phyloP scores from a whole-genome alignment of 35 echinoderm and acorn worm species.

The Anneissia japonica region DNA sequence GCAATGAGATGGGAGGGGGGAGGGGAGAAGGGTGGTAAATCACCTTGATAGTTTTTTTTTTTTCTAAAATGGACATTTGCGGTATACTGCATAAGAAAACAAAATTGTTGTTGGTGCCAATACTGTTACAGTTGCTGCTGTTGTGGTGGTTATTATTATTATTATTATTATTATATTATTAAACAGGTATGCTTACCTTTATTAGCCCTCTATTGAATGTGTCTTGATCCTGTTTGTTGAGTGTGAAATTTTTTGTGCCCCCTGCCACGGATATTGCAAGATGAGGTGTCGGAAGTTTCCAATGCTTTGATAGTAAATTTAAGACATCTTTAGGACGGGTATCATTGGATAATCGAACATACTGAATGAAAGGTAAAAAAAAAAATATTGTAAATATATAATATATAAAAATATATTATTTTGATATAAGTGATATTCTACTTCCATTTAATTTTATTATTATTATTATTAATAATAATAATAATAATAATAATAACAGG shows the following conservation, averaged over 20 bases:
- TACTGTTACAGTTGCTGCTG: neutral
- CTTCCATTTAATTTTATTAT: neutral
- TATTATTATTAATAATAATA: neutral
- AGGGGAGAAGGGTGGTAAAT: no score
- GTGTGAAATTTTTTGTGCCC: constrained; percentile 68
- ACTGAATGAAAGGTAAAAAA: constrained; percentile 21
- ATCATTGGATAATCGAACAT: constrained; percentile 63
- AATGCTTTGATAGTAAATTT: constrained; percentile 50
- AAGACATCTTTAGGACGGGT: constrained; percentile 41
- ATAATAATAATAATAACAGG: neutral
- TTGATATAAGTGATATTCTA: neutral
- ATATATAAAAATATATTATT: neutral
- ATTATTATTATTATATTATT: neutral
- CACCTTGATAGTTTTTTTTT: no score
- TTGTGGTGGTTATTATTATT: no score
- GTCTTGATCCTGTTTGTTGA: constrained; percentile 66
- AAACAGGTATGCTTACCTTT: constrained; percentile 49
- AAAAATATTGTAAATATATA: neutral
- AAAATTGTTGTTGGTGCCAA: neutral
- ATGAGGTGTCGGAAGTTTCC: constrained; percentile 48
- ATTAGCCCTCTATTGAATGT: constrained; percentile 79
- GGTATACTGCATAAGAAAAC: neutral
- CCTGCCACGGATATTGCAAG: constrained; percentile 75
- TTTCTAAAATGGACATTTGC: no score
- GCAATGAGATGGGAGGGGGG: no score